Conservation (phyloP, 1,140 invertebrate species). For the Dendroctonus ponderosae region DNA sequence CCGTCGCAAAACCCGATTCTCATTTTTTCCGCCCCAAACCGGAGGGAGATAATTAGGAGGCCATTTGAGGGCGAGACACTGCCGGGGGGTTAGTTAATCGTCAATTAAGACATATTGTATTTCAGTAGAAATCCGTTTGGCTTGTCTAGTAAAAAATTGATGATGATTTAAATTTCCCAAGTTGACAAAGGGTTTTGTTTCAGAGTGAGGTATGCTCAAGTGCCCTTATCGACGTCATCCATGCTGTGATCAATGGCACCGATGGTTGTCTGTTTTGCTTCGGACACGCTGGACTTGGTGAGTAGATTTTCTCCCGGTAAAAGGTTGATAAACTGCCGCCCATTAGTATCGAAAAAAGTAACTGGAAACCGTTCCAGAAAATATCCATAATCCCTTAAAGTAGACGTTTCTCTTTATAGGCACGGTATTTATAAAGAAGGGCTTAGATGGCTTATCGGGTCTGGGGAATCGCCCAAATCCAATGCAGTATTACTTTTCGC, state of each 20-base stretch:
- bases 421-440: constrained; percentile 39
- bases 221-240: constrained; percentile 87
- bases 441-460: constrained; percentile 39
- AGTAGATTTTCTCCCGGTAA: constrained; percentile 47
- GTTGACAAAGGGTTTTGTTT: constrained; percentile 3
- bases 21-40: constrained; percentile 11
- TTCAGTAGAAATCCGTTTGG: constrained; percentile 8
- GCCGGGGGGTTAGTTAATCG: constrained; percentile 17
- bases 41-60: constrained; percentile 15
- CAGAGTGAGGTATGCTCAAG: constrained; percentile 88
- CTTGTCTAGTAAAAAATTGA: constrained; percentile 2
- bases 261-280: constrained; percentile 92
- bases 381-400: constrained; percentile 43
- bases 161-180: neutral
- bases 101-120: constrained; percentile 25
- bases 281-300: constrained; percentile 87
- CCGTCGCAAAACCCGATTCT: constrained; percentile 25
- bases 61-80: constrained; percentile 3
- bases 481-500: constrained; percentile 38
- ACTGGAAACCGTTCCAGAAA: constrained; percentile 15
- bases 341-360: neutral
- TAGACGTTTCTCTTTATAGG: constrained; percentile 44
- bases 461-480: constrained; percentile 41
- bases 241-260: constrained; percentile 89
- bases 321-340: neutral